Conservation (phyloP, 2,797 vertebrate genomes). For the Notoglanidium macrostoma region DNA sequence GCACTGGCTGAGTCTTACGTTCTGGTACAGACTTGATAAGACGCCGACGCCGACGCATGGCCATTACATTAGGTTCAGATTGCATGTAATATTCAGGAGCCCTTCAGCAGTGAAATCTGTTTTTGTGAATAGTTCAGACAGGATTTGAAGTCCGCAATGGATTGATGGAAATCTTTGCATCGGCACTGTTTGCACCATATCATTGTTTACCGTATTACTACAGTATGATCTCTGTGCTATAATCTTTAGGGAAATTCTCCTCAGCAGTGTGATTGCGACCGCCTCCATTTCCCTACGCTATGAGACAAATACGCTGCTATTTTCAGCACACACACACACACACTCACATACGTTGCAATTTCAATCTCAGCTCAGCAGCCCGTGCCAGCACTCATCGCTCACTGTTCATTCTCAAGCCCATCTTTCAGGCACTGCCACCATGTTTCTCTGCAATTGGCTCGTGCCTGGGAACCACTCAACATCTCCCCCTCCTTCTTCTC, state of each 20-base stretch:
- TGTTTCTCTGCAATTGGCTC: constrained; percentile 49
- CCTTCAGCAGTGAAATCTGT: background rate
- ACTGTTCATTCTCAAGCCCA: constrained; percentile 57
- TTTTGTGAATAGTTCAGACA: background rate
- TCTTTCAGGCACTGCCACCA: constrained; percentile 39
- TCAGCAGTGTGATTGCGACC: background rate
- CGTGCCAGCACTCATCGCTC: constrained; percentile 59
- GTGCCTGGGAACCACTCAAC: constrained; percentile 21
- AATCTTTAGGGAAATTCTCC: background rate
- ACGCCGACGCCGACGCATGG: background rate
- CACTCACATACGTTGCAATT: constrained; percentile 61
- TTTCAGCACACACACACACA: constrained; percentile 26
- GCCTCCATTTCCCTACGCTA: background rate
- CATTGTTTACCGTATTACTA: constrained; percentile 20
- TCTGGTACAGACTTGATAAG: background rate
- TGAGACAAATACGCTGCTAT: constrained; percentile 7
- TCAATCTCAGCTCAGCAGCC: constrained; percentile 60
- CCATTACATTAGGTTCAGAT: background rate
- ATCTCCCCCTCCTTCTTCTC: constrained; percentile 22
- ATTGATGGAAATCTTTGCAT: background rate
- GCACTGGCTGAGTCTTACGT: background rate
- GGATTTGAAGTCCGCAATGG: background rate
- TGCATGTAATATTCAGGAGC: background rate
- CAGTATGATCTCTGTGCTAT: constrained; percentile 1
- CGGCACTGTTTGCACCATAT: background rate